A percentile compares a stretch with the other conserved stretches of the same genome.
Conservation (phyloP, 2,113 vertebrate genomes). For the Megaceryle torquata region DNA sequence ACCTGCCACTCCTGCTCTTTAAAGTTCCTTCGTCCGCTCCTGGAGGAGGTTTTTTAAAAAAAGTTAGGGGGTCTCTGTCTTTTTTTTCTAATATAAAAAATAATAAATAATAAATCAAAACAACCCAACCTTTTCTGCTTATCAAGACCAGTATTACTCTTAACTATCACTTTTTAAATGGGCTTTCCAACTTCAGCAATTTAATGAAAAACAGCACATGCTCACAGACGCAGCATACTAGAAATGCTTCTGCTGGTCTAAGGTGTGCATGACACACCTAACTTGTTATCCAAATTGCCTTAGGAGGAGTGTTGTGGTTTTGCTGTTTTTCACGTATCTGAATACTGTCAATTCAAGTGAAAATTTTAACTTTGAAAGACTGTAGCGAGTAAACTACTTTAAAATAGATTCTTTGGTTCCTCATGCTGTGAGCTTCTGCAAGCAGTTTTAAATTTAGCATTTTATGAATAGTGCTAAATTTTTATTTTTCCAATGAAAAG, state of each 20-base stretch:
- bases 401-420: background rate
- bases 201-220: background rate
- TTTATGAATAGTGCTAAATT: background rate
- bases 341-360: background rate
- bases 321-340: background rate
- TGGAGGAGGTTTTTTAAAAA: background rate
- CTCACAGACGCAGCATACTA: background rate
- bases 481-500: background rate
- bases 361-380: background rate
- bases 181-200: background rate
- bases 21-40: background rate
- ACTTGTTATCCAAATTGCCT: background rate
- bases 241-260: background rate
- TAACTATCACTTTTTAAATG: background rate
- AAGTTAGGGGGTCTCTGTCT: no score
- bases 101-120: background rate
- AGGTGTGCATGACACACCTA: conserved; percentile 2
- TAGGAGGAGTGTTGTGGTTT: background rate
- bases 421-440: background rate
- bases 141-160: background rate
- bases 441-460: background rate
- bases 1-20: background rate
- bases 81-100: background rate
- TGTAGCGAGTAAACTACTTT: background rate
- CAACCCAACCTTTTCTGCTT: background rate